Evolutionary conservation across 2,888 invertebrate genomes (phyloP).

Genomic region (Nasonovia ribisnigri): DNA sequence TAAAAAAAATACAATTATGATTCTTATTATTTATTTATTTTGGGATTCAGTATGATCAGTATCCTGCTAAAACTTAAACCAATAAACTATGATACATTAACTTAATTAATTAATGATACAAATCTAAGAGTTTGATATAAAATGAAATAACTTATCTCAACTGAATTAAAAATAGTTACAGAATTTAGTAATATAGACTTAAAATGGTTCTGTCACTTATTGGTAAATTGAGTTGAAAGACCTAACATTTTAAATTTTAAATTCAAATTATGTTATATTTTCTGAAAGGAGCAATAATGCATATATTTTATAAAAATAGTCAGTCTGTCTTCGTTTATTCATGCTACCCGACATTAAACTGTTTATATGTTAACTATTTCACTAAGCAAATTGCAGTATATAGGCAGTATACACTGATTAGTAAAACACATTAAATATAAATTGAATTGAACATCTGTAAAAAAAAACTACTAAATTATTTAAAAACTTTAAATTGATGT

Average conservation of each 20-base stretch:
- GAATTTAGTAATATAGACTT: not conserved
- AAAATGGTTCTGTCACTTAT: not conserved
- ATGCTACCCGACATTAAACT: too few relatives aligned
- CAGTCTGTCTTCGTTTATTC: not conserved
- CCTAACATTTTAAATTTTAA: not conserved
- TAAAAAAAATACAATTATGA: conserved; percentile 34
- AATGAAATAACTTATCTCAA: not conserved
- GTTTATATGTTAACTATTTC: not conserved
- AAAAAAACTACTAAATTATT: not conserved
- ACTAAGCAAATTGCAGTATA: not conserved
- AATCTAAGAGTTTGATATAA: not conserved
- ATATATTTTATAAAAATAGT: too few relatives aligned
- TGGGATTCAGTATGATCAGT: not conserved
- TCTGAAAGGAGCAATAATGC: too few relatives aligned
- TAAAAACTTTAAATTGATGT: not conserved
- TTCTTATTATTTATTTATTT: not conserved
- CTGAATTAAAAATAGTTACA: not conserved
- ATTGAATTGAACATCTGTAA: not conserved
- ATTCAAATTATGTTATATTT: not conserved
- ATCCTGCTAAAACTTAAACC: not conserved
- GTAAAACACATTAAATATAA: not conserved
- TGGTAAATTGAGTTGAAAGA: not conserved
- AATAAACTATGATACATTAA: not conserved
- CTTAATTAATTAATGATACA: not conserved
- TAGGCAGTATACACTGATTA: not conserved